A percentile compares a stretch with the other conserved stretches of the same genome.
These are phyloP conservation scores for Corvus cornix DNA, from an alignment of 2,113 vertebrate species.

Conservation along the genomic window DNA sequence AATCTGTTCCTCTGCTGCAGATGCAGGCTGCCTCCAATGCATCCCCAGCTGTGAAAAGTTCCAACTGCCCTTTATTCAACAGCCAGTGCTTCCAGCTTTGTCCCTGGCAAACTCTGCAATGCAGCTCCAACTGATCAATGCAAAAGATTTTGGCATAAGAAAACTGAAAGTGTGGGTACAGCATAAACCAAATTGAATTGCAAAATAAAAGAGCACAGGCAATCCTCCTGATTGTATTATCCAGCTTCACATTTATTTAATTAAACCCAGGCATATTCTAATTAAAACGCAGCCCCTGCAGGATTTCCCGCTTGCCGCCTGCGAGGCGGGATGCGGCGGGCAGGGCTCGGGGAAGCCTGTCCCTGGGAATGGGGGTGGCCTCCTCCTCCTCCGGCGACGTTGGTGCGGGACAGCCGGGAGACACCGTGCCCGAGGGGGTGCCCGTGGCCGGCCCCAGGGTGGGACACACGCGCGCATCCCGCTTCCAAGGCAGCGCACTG, in stretches of 20 bases:
- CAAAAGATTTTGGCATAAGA: conserved; percentile 9
- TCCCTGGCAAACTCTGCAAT: conserved; percentile 55
- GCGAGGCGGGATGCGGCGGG: not conserved
- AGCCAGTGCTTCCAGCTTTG: not conserved
- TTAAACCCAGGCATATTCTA: conserved; percentile 31
- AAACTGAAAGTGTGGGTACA: not conserved
- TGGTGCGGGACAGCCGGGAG: not conserved
- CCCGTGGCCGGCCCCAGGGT: not conserved
- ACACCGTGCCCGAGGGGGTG: not conserved
- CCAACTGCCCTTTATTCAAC: conserved; percentile 21
- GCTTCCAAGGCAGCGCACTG: not conserved
- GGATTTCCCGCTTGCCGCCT: not conserved
- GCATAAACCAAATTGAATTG: conserved; percentile 46
- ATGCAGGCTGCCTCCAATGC: not conserved
- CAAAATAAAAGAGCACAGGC: not conserved
- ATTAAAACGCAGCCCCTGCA: conserved; percentile 8
- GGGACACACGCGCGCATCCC: rapidly evolving
- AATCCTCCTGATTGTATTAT: conserved; percentile 3
- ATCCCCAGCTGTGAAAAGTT: conserved; percentile 22
- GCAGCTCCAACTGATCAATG: conserved; percentile 51
- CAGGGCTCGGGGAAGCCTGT: not conserved
- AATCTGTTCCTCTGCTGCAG: not conserved
- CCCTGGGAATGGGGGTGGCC: not conserved
- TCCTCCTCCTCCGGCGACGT: not conserved
- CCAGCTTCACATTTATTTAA: conserved; percentile 36